Evolutionary conservation across 2,113 vertebrate genomes (phyloP).

Genomic region (Noturus placidus): DNA sequence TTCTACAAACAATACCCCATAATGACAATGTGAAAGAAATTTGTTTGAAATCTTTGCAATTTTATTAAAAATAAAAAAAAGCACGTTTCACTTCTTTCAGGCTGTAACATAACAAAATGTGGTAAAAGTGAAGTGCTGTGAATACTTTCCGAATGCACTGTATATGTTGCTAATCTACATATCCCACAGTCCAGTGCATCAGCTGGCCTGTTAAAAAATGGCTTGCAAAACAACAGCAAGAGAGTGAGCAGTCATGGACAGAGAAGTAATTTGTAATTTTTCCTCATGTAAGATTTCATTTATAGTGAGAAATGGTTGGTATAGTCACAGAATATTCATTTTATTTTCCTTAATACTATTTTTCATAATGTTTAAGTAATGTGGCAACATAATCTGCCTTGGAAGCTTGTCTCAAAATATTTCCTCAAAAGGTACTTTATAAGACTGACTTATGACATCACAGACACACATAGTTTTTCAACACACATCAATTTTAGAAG

Average conservation of each 20-base stretch:
- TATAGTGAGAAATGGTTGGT: background rate
- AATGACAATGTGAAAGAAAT: no score
- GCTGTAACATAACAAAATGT: no score
- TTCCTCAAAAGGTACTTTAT: background rate
- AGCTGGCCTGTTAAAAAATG: background rate
- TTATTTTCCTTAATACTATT: background rate
- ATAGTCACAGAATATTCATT: background rate
- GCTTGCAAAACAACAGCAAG: background rate
- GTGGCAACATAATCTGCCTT: background rate
- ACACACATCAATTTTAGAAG: background rate
- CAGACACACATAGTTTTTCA: background rate
- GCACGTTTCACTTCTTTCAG: no score
- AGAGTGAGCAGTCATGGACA: background rate
- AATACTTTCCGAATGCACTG: no score
- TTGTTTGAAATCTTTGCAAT: no score
- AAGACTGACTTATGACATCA: background rate
- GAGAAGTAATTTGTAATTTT: background rate
- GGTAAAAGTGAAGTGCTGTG: no score
- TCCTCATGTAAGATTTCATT: background rate
- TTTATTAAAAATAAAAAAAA: no score
- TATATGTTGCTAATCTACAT: background rate
- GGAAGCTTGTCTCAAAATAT: background rate
- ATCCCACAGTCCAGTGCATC: background rate
- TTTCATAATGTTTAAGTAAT: background rate
- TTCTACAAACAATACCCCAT: no score